Evolutionary conservation across 2,113 vertebrate genomes (phyloP), one percentile per base, ranked within the genome.

Genomic region (Amphiprion ocellaris): DNA sequence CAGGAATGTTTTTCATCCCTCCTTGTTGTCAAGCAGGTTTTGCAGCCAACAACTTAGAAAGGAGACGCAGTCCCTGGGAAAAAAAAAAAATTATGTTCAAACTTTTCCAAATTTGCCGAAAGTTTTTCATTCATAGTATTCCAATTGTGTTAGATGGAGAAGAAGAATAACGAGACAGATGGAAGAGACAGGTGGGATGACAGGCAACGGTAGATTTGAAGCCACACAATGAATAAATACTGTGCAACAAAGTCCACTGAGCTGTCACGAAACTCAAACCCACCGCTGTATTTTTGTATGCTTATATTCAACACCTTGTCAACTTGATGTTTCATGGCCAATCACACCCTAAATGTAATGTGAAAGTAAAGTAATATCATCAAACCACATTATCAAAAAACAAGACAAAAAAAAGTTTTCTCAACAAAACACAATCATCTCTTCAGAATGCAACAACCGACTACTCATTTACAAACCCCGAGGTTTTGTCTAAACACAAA

Each of bases 181-280:
- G 86, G 76, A 55, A 26, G 44, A 78, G 79, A 79, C 66, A 78
- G 79, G 76, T 77, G 64, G 60, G 69, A 77, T 82, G 44, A 77
- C 56, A 84, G 59, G 49, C 78, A 78, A 56, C 60, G n/a, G 59
- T 72, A 70, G 77, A 65, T 90, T 74, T 73, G 64, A 74, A 64
- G 67, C 26, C 46, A 53, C 49, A 54, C 19, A 37, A 47, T 72
- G 49, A 65, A 68, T 75, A 64, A 84, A 82, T 47, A 67, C 65
- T 14, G 59, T 21, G 26, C 2, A 37, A 21, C 28, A 33, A 12
- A 82, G 70, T 71, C 49, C 61, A 83, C 54, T 10, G 70, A 83
- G 81, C 60, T 73, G 59, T 66, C 85, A 76, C 49, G 66, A 47
- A 78, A 62, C 39, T n/a, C 37, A 67, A 76, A 71, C 14, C 53